Conservation (phyloP, 2,113 vertebrate genomes). For the Oenanthe melanoleuca region DNA sequence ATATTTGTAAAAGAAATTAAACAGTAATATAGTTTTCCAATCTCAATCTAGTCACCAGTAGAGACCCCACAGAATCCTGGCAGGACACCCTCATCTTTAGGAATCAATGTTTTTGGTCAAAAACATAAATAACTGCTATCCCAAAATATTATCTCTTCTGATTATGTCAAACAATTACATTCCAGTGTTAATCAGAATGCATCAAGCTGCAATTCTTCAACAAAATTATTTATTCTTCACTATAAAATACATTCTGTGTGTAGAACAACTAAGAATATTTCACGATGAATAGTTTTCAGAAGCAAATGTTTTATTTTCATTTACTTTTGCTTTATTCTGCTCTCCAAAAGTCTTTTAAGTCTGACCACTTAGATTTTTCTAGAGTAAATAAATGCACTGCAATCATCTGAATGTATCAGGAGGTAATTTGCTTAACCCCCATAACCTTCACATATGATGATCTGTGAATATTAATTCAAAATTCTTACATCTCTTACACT, state of each 20-base stretch:
- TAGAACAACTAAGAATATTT: constrained; percentile 28
- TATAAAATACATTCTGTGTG: neutral
- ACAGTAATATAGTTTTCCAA: too few relatives aligned
- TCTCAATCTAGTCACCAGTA: too few relatives aligned
- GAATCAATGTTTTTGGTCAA: neutral
- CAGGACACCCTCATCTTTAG: too few relatives aligned
- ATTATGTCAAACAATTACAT: neutral
- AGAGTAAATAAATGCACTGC: neutral
- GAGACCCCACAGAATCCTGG: too few relatives aligned
- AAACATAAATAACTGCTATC: neutral
- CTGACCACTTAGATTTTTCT: neutral
- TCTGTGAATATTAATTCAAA: neutral
- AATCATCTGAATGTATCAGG: neutral
- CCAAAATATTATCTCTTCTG: neutral
- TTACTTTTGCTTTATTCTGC: neutral
- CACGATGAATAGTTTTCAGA: neutral
- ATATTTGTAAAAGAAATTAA: too few relatives aligned
- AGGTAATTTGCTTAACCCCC: neutral
- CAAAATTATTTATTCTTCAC: neutral
- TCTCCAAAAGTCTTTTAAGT: neutral
- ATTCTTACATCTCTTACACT: neutral
- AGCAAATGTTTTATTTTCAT: neutral
- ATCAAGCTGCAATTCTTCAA: neutral
- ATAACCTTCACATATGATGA: neutral
- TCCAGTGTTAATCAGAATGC: neutral